Base-by-base conservation (phyloP, 2,113 vertebrate species). In the Chloropsis hardwickii region DNA sequence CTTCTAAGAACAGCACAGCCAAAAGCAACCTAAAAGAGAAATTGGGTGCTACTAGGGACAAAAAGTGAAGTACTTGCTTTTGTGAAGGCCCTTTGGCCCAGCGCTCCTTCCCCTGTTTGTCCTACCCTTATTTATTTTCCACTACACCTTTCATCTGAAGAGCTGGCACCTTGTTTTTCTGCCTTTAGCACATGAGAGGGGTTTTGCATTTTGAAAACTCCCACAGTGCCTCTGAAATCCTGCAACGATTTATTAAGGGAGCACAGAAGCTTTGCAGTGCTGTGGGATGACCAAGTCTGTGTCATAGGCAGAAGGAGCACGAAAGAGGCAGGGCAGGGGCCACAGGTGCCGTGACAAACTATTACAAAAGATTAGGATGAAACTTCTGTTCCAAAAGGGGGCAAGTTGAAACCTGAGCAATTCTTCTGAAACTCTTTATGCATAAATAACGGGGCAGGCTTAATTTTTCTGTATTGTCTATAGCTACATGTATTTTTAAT, bases 391-490 rank as follows among this genome's bases (percentile, higher is more conserved):
- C n/a, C 53, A 20, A 37, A 79, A 92, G 14, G 28, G 42, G 56
- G 35, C 87, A 94, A 35, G 85, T 93, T 90, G 50, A 77, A 90
- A 91, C 88, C 37, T 62, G 74, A 92, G 39, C 23, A 56, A 22
- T 80, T 95, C 35, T 94, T 93, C 54, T 66, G 84, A 97, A 95
- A 95, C 33, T 74, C 73, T 50, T 84, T 35, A 29, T 80, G 53
- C 48, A 33, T 24, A 77, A 40, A 57, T 77, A 73, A 82, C 19
- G 35, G 90, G 14, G 45, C n/a, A 50, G 2, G 7, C 8, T 65
- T 51, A 1, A 0, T 69, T 81, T 48, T 70, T 39, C 42, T 50
- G 1, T 48, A 5, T 44, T 81, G 33, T 45, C 44, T 77, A 12
- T 21, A 88, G 33, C 28, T 65, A 25, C 15, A 2, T 8, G 2